Percentiles rank a stretch among this genome's conserved stretches.
Conservation (phyloP, 2,888 invertebrate genomes). For the Oscheius sp. region DNA sequence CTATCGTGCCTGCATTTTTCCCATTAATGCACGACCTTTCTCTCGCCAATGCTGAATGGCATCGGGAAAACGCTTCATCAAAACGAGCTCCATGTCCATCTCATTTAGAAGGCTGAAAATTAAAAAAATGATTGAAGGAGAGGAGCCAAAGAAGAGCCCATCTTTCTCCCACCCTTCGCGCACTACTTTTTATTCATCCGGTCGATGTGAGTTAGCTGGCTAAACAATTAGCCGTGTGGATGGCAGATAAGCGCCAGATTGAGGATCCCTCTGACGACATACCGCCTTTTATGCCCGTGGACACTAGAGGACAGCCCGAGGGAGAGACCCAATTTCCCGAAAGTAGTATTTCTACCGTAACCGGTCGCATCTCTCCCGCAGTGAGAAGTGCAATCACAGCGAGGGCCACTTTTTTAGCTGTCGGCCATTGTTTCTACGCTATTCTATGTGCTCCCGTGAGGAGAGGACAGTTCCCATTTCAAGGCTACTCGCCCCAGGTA, state of each 20-base stretch:
- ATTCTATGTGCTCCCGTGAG: slow-evolving; percentile 25
- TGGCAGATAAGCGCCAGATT: slow-evolving; percentile 36
- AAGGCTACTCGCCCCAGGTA: slow-evolving; percentile 23
- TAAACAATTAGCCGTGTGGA: slow-evolving; percentile 36
- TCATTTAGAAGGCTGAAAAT: slow-evolving; percentile 67
- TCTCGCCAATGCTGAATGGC: slow-evolving; percentile 52
- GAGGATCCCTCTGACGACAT: slow-evolving; percentile 17
- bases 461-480: slow-evolving; percentile 22
- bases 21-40: slow-evolving; percentile 29
- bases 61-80: slow-evolving; percentile 63
- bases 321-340: background rate
- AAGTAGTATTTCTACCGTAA: slow-evolving; percentile 17
- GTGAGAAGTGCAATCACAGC: slow-evolving; percentile 28
- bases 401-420: slow-evolving; percentile 31
- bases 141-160: background rate
- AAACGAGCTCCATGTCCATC: slow-evolving; percentile 69
- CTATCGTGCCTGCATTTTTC: slow-evolving; percentile 24
- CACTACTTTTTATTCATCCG: background rate
- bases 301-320: slow-evolving; percentile 7
- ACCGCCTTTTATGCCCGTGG: slow-evolving; percentile 15
- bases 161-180: background rate
- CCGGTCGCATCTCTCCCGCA: slow-evolving; percentile 17
- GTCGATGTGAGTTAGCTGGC: slow-evolving; percentile 21
- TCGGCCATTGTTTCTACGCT: slow-evolving; percentile 34
- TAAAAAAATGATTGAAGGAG: background rate